Evolutionary conservation across 2,888 invertebrate genomes (phyloP), one percentile per base, ranked within the genome.

Genomic region (Schizotus pectinicornis): DNA sequence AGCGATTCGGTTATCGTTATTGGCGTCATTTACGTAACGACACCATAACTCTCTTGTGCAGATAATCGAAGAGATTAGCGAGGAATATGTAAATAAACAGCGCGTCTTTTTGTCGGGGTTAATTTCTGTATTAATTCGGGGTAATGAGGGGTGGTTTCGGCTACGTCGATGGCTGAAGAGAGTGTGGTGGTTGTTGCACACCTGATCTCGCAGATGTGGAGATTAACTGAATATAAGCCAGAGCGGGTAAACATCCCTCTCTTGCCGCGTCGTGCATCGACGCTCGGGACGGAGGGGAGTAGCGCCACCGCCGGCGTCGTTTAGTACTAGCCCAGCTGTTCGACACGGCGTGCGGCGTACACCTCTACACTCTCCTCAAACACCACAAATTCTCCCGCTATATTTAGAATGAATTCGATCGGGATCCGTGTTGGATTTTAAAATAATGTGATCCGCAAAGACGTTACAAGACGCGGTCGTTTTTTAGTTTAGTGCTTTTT

Each of bases 241-340:
- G 38, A 46, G 45, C 59, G 56, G 62, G 60, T 62, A 64, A 63
- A 61, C 64, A 64, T 64, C 62, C 64, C 64, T 61, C 60, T 61
- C 55, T 56, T 35, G 43, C 39, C 59, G 39, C 39, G 50, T 42
- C 50, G 51, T 50, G 50, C 49, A 58, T 39, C 57, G 61, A 81
- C 79, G 78, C 79, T 81, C 79, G 80, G 78, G 80, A 82, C 61
- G 62, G 82, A 67, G 76, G 77, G 75, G 74, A 71, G 68, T 65
- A 76, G 76, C 72, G 77, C 74, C 73, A 74, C 72, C 67, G 64
- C 37, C 71, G 74, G 76, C 68, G 69, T 68, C 71, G 69, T 67
- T 73, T 67, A 74, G 74, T 74, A 73, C 72, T 69, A 70, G 59
- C 64, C 68, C 72, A 73, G 71, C 73, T 70, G 71, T 73, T 68